Percentiles rank a stretch among this genome's conserved stretches.
Conservation (phyloP, 2,113 vertebrate genomes). For the Megaceryle torquata region DNA sequence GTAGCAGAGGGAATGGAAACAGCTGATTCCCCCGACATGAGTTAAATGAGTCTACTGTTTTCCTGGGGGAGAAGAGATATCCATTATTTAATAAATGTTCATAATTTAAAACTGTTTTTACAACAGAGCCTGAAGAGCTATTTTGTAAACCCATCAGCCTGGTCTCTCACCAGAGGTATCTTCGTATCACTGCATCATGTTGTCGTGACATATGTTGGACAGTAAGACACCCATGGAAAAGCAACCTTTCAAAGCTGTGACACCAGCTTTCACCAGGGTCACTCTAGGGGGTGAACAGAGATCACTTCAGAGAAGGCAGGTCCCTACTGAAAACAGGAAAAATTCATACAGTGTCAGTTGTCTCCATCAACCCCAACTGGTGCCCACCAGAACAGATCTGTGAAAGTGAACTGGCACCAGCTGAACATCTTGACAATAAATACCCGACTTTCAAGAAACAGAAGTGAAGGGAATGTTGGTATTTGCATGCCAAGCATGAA, state of each 20-base stretch:
- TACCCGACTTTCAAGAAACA: background rate
- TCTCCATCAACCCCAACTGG: background rate
- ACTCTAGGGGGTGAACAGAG: background rate
- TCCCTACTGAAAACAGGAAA: background rate
- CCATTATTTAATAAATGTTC: background rate
- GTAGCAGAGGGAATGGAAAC: background rate
- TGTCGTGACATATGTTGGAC: background rate
- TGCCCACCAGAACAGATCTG: background rate
- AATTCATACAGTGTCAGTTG: background rate
- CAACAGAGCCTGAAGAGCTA: background rate
- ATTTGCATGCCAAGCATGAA: background rate
- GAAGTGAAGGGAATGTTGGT: background rate
- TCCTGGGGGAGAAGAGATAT: background rate
- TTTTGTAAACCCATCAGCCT: background rate
- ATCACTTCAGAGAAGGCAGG: background rate
- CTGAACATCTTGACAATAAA: background rate
- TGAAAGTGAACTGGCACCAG: background rate
- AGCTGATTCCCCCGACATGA: background rate
- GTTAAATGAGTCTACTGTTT: background rate
- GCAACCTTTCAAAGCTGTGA: background rate
- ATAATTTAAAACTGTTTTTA: background rate
- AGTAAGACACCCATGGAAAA: background rate
- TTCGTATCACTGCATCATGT: background rate
- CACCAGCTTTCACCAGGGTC: background rate
- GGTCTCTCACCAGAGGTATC: background rate